Base-by-base conservation (phyloP, 2,888 invertebrate genomes). In the Cyclophora punctaria region DNA sequence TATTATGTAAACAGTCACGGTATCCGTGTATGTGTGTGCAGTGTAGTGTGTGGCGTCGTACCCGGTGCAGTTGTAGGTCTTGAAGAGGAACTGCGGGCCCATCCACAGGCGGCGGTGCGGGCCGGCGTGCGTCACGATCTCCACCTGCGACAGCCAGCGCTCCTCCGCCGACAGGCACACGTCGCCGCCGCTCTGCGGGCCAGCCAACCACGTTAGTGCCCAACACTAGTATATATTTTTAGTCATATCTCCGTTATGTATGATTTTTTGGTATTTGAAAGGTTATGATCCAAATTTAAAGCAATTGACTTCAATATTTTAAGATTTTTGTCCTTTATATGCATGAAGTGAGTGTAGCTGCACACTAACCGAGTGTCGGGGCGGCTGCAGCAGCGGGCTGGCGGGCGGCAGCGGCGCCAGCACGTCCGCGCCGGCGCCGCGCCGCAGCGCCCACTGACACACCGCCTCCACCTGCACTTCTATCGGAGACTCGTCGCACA, bases 31-130 rank as follows among this genome's bases (percentile, higher is more conserved):
- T 37, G 37, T 37, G 37, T 37, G 37, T 37, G 37, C 5, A 5
- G 4, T 37, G 4, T 4, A 5, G 37, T 2, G 37, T 37, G 37
- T 37, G 2, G 34, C 45, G 35, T 74, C 87, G 77, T 72, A 94
- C 95, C 95, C 94, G 67, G 92, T 93, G 48, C 92, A 91, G 68
- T 93, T 95, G 75, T 96, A 97, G 5, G 96, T 96, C 86, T 98
- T 98, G 85, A 99, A 99, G 35, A 96, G 94, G 80, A 99, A 99
- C 88, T 99, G 99, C n/a, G 99, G 99, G 5, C 99, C 99, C 98
- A 99, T 98, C 99, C 99, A 99, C 34, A 99, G 91, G 34, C 97
- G 90, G 45, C 96, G 92, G 78, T 98, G 98, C 5, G 99, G 99
- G 20, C 98, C 98, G 3, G 96, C 95, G 83, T 99, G 98, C 3